Base-by-base conservation (phyloP, 2,797 vertebrate species). In the Lacerta agilis region DNA sequence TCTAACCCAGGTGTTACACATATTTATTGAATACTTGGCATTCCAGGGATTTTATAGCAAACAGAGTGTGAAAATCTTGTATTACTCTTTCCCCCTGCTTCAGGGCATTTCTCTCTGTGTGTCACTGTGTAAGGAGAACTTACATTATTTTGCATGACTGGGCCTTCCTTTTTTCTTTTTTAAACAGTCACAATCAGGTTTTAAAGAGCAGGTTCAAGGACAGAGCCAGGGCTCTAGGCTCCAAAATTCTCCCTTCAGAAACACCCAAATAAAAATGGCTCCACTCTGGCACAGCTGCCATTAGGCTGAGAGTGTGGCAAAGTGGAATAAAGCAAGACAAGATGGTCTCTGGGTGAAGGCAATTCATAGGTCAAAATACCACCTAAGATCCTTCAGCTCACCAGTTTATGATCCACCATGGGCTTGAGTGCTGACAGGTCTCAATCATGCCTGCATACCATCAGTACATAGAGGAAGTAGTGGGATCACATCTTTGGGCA, bases 11-110 rank as follows among this genome's bases (percentile, higher is more conserved):
- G 49, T 91, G 43, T 86, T 67, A 92, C 90, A 87, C 58, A 29
- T 90, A 86, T 38, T 49, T 67, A 29, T 33, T 86, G 36, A 85
- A 90, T 91, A 92, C 90, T 66, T 90, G 83, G 91, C 77, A 85
- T 29, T 87, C n/a, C 18, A 86, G 4, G 0, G 9, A 87, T 89
- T 87, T 82, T 89, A 79, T 2, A 7, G 85, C 75, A 78, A 79
- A 85, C 79, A 55, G 61, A 85, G 3, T 10, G 3, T 79, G 20
- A 55, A 69, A 82, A 23, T 55, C 58, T 0, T 15, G 88, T 89
- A 86, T 91, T 71, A 81, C 45, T 27, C 83, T 45, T 79, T 86
- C 1, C 86, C 15, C 29, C 55, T 92, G 61, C 20, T 8, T 64
- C 17, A 15, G 49, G 49, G 49, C 49, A 55, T 23, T 10, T 90